phyloP scores from a whole-genome alignment of 2,888 invertebrate genomes.

The Hirudinaria manillensis region DNA sequence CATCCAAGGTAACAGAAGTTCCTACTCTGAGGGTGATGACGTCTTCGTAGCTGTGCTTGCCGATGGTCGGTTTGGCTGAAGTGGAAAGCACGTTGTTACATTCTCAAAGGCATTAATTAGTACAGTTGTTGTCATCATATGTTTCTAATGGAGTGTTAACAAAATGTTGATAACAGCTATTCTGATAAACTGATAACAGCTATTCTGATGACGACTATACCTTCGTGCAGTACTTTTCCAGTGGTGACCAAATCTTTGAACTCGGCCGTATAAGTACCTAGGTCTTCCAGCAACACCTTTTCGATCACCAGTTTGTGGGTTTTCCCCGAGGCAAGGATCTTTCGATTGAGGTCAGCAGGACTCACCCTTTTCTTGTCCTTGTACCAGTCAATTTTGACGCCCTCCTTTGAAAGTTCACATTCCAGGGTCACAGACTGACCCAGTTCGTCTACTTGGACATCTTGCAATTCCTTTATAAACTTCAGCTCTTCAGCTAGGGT shows the following conservation, averaged over 20 bases:
- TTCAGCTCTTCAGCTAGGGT: constrained; percentile 48
- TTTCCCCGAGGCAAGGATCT: constrained; percentile 26
- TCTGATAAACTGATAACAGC: too few relatives aligned
- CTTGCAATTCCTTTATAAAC: constrained; percentile 47
- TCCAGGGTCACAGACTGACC: constrained; percentile 57
- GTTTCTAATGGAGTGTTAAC: too few relatives aligned
- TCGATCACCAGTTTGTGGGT: constrained; percentile 39
- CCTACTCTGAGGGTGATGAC: constrained; percentile 40
- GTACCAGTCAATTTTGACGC: constrained; percentile 71
- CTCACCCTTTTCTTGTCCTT: constrained; percentile 37
- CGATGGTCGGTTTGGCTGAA: constrained; percentile 46
- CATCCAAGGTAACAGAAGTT: constrained; percentile 40
- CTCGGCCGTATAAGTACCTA: constrained; percentile 39
- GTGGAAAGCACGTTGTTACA: too few relatives aligned
- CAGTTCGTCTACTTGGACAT: constrained; percentile 46
- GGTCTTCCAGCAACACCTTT: constrained; percentile 40
- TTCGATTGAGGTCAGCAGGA: constrained; percentile 14
- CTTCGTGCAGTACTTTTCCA: constrained; percentile 37
- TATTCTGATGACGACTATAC: too few relatives aligned
- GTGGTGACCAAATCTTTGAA: constrained; percentile 35
- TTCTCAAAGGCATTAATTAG: too few relatives aligned
- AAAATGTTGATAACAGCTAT: too few relatives aligned
- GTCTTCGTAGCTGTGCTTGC: constrained; percentile 42
- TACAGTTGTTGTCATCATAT: too few relatives aligned
- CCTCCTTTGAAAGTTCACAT: constrained; percentile 75